These are phyloP conservation scores for Astreopora myriophthalma DNA, from an alignment of 64 coral and sea anemone genomes.

Conservation along the genomic window DNA sequence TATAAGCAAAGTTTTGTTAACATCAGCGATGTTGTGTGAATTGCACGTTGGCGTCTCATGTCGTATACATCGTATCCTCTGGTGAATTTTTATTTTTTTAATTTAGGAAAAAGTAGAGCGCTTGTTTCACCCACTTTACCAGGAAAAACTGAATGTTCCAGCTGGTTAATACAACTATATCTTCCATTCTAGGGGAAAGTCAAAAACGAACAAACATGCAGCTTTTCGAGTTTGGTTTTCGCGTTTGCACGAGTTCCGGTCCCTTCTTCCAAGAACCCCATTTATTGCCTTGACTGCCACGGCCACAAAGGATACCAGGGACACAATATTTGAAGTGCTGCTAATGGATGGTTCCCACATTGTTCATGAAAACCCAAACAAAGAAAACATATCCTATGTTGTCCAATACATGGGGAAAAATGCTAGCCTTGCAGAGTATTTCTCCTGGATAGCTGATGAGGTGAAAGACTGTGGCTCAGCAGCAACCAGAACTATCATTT, in stretches of 20 bases:
- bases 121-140: no score
- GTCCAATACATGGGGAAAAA: slow-evolving; percentile 61
- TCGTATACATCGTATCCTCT: not conserved
- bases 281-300: slow-evolving; percentile 66
- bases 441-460: slow-evolving; percentile 54
- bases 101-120: not conserved
- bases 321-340: slow-evolving; percentile 47
- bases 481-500: slow-evolving; percentile 65
- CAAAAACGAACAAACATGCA: slow-evolving; percentile 36
- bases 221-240: slow-evolving; percentile 52
- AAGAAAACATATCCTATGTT: slow-evolving; percentile 62
- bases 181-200: slow-evolving; percentile 36
- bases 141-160: not conserved
- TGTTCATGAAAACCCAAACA: slow-evolving; percentile 65
- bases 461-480: not conserved
- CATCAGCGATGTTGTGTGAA: not conserved
- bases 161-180: not conserved
- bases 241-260: slow-evolving; percentile 42
- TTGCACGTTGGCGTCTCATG: not conserved
- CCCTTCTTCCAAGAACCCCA: not conserved
- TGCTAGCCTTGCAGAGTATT: slow-evolving; percentile 36
- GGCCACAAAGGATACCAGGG: slow-evolving; percentile 52
- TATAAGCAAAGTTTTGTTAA: not conserved
- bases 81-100: not conserved
- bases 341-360: slow-evolving; percentile 30